Evolutionary conservation across 2,888 invertebrate genomes (phyloP).

Genomic region (Hydrotaea diabolus): DNA sequence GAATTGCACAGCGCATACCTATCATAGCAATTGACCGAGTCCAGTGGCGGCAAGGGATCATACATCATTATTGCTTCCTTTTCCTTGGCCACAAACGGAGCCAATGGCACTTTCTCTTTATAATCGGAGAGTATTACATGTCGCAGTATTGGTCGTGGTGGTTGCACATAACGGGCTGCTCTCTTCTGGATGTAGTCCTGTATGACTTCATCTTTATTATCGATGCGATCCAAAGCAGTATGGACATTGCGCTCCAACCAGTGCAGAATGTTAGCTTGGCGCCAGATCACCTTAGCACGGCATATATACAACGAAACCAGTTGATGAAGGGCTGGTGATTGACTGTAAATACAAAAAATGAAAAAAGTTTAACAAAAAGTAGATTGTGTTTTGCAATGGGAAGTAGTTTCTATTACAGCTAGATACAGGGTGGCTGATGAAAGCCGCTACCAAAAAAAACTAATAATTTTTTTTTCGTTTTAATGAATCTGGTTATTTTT

Average conservation of each 20-base stretch:
- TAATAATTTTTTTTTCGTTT: too few relatives aligned
- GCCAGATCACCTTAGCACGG: conserved; percentile 89
- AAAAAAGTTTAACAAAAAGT: too few relatives aligned
- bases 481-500: too few relatives aligned
- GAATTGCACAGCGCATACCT: conserved; percentile 75
- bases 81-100: conserved; percentile 79
- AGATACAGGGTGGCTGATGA: too few relatives aligned
- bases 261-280: conserved; percentile 86
- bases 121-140: conserved; percentile 81
- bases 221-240: conserved; percentile 84
- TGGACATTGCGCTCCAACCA: conserved; percentile 90
- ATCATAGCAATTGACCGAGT: conserved; percentile 88
- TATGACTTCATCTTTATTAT: conserved; percentile 83
- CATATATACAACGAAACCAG: conserved; percentile 88
- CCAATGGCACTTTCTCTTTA: conserved; percentile 81
- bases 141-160: conserved; percentile 79
- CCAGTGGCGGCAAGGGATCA: conserved; percentile 90
- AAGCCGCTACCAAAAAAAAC: too few relatives aligned
- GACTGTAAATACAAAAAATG: conserved; percentile 75
- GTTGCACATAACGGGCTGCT: conserved; percentile 75
- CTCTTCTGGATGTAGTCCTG: conserved; percentile 84
- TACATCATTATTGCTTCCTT: conserved; percentile 84
- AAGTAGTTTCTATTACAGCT: too few relatives aligned
- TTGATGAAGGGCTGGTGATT: conserved; percentile 85
- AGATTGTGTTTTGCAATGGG: too few relatives aligned